These are phyloP conservation scores for Stenodema calcarata DNA, from an alignment of 2,888 invertebrate species.

Conservation along the genomic window DNA sequence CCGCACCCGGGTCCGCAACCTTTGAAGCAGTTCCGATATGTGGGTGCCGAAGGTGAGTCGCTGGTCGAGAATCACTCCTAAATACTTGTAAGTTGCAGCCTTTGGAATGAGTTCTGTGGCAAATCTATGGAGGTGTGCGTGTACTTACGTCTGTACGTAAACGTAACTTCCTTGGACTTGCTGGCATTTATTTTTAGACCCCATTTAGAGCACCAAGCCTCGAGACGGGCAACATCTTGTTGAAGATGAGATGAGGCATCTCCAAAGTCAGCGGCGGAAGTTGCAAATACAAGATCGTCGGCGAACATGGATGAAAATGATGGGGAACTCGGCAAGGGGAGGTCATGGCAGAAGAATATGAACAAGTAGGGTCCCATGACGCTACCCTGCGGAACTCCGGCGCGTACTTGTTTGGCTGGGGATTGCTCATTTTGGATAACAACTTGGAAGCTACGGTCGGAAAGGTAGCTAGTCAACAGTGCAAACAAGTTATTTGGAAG, in stretches of 20 bases:
- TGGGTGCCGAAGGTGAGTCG: not conserved
- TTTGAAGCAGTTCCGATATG: not conserved
- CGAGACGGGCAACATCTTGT: not conserved
- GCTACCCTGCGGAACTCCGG: not conserved
- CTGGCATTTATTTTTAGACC: not conserved
- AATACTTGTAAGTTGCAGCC: not conserved
- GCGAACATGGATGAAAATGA: not conserved
- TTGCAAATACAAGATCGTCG: not conserved
- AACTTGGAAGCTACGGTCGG: no score
- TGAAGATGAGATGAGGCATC: no score
- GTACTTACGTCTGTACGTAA: slow-evolving; percentile 2
- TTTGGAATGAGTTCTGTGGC: not conserved
- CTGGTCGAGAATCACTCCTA: not conserved
- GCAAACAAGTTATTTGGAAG: not conserved
- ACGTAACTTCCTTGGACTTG: not conserved
- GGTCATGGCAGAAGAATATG: no score
- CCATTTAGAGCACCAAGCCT: not conserved
- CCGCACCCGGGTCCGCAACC: not conserved
- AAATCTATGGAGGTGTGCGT: not conserved
- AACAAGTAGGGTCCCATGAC: not conserved
- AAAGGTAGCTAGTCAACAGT: not conserved
- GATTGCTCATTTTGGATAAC: not conserved
- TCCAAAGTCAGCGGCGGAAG: not conserved
- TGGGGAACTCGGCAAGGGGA: not conserved
- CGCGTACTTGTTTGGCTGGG: not conserved